Conservation (phyloP, 2,888 invertebrate genomes). For the Cosmopolites sordidus region DNA sequence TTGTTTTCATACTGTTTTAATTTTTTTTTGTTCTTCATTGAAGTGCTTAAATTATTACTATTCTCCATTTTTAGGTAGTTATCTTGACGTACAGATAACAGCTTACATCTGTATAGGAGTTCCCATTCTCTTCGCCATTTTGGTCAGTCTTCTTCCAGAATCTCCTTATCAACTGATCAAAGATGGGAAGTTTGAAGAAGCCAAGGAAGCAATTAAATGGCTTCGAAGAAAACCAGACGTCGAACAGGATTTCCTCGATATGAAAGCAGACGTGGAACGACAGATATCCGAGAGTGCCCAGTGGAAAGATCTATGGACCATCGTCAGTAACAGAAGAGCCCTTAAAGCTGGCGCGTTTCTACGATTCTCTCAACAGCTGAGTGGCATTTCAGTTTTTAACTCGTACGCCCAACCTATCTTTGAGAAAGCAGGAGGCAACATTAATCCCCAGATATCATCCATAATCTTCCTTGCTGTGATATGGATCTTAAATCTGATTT, state of each 20-base stretch:
- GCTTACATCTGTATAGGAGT: slow-evolving; percentile 15
- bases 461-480: slow-evolving; percentile 34
- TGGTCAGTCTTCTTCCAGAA: slow-evolving; percentile 56
- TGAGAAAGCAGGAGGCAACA: slow-evolving; percentile 38
- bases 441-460: slow-evolving; percentile 37
- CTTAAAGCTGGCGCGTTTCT: slow-evolving; percentile 36
- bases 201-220: slow-evolving; percentile 32
- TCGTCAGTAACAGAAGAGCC: slow-evolving; percentile 37
- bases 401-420: slow-evolving; percentile 41
- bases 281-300: slow-evolving; percentile 41
- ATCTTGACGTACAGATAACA: slow-evolving; percentile 9
- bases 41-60: too few species aligned
- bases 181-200: slow-evolving; percentile 33
- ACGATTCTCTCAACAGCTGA: slow-evolving; percentile 39
- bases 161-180: slow-evolving; percentile 38
- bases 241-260: slow-evolving; percentile 31
- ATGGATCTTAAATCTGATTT: slow-evolving; percentile 27
- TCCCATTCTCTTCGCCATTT: slow-evolving; percentile 7
- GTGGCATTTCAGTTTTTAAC: slow-evolving; percentile 37
- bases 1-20: too few species aligned
- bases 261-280: slow-evolving; percentile 36
- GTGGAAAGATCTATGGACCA: slow-evolving; percentile 38
- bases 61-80: slow-evolving; percentile 31
- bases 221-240: slow-evolving; percentile 34
- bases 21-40: too few species aligned